Conservation (phyloP, 1,140 invertebrate genomes). For the Ephestia elutella region DNA sequence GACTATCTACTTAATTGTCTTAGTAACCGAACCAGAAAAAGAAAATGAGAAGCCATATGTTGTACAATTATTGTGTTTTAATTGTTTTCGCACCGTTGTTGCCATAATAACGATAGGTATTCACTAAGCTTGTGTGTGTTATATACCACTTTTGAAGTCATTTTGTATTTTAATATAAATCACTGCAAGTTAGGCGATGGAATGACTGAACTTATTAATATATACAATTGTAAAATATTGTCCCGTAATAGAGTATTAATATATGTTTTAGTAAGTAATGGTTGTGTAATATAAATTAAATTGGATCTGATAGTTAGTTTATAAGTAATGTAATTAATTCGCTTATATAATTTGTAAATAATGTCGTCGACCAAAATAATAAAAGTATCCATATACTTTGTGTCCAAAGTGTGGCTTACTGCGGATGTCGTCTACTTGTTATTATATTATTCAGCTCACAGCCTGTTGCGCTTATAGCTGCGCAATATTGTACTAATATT, state of each 20-base stretch:
- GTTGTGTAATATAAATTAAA: constrained; percentile 29
- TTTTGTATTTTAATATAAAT: constrained; percentile 4
- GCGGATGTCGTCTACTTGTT: neutral
- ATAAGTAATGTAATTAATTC: constrained; percentile 17
- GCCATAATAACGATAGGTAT: constrained; percentile 48
- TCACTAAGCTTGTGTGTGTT: constrained; percentile 19
- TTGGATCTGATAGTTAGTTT: constrained; percentile 29
- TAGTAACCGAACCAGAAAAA: constrained; percentile 1
- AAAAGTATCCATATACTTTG: constrained; percentile 39
- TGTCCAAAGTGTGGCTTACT: constrained; percentile 41
- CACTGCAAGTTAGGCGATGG: constrained; percentile 9
- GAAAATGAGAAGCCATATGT: constrained; percentile 27
- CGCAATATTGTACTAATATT: neutral
- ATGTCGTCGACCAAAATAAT: constrained; percentile 10
- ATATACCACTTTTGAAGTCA: constrained; percentile 8
- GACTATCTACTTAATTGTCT: neutral
- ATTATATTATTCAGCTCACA: too few relatives aligned
- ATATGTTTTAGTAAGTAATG: constrained; percentile 23
- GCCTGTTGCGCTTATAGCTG: neutral
- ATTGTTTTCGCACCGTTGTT: constrained; percentile 33
- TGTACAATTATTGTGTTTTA: constrained; percentile 42
- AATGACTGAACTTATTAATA: constrained; percentile 32
- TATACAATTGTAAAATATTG: constrained; percentile 37
- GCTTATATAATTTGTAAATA: constrained; percentile 13
- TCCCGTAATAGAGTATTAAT: constrained; percentile 30